phyloP scores from a whole-genome alignment of 1,140 invertebrate genomes.

The Listronotus bonariensis region DNA sequence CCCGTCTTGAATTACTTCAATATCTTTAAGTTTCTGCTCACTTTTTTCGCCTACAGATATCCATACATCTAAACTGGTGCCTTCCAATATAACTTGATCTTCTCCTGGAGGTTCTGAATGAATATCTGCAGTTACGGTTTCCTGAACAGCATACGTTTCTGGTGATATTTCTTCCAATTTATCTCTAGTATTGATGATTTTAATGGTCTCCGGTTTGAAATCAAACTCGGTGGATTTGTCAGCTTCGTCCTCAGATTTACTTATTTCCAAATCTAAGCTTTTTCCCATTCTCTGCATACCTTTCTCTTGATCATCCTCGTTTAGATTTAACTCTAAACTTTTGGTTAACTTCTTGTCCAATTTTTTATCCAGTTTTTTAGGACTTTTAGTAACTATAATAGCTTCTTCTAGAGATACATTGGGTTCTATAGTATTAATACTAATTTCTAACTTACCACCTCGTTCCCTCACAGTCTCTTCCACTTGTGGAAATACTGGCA shows the following conservation, averaged over 20 bases:
- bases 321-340: slow-evolving; percentile 63
- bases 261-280: slow-evolving; percentile 52
- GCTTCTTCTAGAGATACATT: slow-evolving; percentile 53
- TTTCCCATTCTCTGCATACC: slow-evolving; percentile 51
- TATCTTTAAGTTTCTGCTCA: slow-evolving; percentile 54
- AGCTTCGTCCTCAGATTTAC: slow-evolving; percentile 38
- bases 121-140: slow-evolving; percentile 57
- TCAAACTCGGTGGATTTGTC: slow-evolving; percentile 55
- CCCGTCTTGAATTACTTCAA: slow-evolving; percentile 52
- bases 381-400: slow-evolving; percentile 70
- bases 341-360: slow-evolving; percentile 67
- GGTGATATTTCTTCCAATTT: slow-evolving; percentile 46
- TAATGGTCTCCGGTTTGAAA: slow-evolving; percentile 65
- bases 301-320: slow-evolving; percentile 42
- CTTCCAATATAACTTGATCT: slow-evolving; percentile 54
- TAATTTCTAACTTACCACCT: slow-evolving; percentile 55
- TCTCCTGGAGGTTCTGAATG: slow-evolving; percentile 44
- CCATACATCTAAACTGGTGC: slow-evolving; percentile 58
- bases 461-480: slow-evolving; percentile 62
- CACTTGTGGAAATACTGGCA: slow-evolving; percentile 69
- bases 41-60: slow-evolving; percentile 51
- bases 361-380: slow-evolving; percentile 69
- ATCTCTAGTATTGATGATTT: slow-evolving; percentile 49
- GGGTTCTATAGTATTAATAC: slow-evolving; percentile 54
- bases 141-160: slow-evolving; percentile 53